Base-by-base conservation (phyloP, 2,888 invertebrate species). In the Dorcus hopei region DNA sequence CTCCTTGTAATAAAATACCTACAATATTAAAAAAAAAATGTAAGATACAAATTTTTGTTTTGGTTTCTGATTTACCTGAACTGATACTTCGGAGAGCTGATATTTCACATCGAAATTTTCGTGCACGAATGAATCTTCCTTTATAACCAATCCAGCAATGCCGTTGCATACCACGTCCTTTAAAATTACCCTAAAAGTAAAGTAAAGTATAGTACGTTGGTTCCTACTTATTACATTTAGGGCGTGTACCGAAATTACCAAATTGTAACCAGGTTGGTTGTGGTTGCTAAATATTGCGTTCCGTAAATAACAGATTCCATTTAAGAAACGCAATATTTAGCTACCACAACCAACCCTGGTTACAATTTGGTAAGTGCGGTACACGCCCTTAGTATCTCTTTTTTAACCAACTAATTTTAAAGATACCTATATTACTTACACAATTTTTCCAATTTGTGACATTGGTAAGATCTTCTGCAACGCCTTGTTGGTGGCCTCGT, bases 51-150 rank as follows among this genome's bases (percentile, higher is more conserved):
- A 38, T 14, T 52, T 48, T n/a, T 33, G 5, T 33, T 33, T 33
- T 33, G 3, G 26, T 6, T 33, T 33, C 26, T 33, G 52, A 68
- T 66, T 78, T 77, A 85, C 85, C 78, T 81, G 82, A 9, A 84
- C 80, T 58, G 81, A 72, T 1, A 84, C 81, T 73, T 82, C 83
- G 59, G 81, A 81, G 58, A 83, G 81, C 38, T 71, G 73, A 63
- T 83, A 84, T 56, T 80, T 78, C 43, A 85, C 79, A 50, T 82
- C 81, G 52, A 84, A 83, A 70, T 85, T 85, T 67, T 82, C 79
- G 47, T 81, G 81, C 6, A 82, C 79, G 67, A 81, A 81, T 0
- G 82, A 82, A 68, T 85, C 85, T 50, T 84, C 84, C 52, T 80
- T 79, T 49, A 84, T 72, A 38, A 80, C 75, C 39, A 85, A 71